These are phyloP conservation scores for Synergus laeviventris DNA, from an alignment of 2,888 invertebrate species.

Conservation along the genomic window DNA sequence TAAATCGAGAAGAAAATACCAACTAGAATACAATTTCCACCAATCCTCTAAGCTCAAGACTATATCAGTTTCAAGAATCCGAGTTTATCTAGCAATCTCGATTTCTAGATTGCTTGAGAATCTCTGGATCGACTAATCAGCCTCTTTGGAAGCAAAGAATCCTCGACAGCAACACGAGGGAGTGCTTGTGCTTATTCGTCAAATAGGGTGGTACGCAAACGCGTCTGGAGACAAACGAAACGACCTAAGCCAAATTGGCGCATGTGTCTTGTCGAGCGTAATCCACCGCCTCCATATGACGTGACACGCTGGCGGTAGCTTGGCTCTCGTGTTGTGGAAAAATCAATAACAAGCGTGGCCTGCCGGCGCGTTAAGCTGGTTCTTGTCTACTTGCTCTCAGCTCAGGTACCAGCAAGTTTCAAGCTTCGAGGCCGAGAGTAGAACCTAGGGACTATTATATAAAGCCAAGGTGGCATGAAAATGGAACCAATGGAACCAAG, in stretches of 20 bases:
- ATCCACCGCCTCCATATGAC: conserved; percentile 67
- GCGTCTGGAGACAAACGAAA: conserved; percentile 39
- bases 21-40: conserved; percentile 24
- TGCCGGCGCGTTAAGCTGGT: conserved; percentile 66
- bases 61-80: background rate
- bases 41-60: conserved; percentile 11
- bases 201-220: conserved; percentile 37
- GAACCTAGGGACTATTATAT: conserved; percentile 49
- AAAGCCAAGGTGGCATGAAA: conserved; percentile 51
- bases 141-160: conserved; percentile 32
- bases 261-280: conserved; percentile 59
- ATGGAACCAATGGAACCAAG: conserved; percentile 41
- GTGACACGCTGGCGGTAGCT: conserved; percentile 62
- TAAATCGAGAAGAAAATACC: conserved; percentile 29
- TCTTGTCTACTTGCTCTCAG: conserved; percentile 59
- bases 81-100: background rate
- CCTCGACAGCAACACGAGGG: conserved; percentile 38
- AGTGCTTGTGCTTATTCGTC: conserved; percentile 38
- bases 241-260: conserved; percentile 44
- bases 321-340: conserved; percentile 70
- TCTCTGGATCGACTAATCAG: conserved; percentile 22
- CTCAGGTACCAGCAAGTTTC: conserved; percentile 26
- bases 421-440: conserved; percentile 57
- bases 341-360: conserved; percentile 74
- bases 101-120: background rate